phyloP scores from a whole-genome alignment of 2,797 vertebrate genomes.

The Sphenopsis melanotis region DNA sequence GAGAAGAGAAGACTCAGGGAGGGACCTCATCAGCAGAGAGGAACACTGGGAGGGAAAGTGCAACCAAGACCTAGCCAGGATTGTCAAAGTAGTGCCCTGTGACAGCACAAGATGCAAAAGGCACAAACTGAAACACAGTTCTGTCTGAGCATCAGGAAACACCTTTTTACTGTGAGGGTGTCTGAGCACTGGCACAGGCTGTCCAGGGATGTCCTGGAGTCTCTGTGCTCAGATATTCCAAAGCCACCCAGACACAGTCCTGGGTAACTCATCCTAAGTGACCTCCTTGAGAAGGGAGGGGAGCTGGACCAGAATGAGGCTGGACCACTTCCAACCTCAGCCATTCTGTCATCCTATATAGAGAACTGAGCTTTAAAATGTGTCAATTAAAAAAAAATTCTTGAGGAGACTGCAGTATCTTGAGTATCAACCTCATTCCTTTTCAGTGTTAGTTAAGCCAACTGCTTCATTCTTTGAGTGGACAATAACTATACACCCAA shows the following conservation, averaged over 20 bases:
- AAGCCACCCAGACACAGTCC: neutral
- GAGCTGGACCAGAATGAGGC: neutral
- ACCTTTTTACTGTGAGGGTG: neutral
- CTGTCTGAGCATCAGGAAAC: neutral
- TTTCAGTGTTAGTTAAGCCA: neutral
- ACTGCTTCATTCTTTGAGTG: neutral
- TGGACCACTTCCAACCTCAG: neutral
- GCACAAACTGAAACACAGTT: neutral
- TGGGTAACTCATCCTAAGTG: neutral
- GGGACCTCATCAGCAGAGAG: neutral
- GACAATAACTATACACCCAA: neutral
- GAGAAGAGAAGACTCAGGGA: neutral
- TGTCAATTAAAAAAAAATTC: neutral
- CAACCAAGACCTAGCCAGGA: neutral
- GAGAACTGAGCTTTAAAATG: neutral
- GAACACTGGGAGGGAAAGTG: neutral
- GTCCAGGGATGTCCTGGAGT: neutral
- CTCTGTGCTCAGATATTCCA: neutral
- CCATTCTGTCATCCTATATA: neutral
- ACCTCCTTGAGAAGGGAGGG: neutral
- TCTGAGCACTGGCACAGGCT: neutral
- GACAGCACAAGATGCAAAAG: neutral
- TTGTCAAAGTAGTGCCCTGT: neutral
- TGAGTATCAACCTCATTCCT: slow-evolving; percentile 18
- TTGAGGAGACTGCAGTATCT: neutral